Evolutionary conservation across 2,797 vertebrate species (phyloP).

Genomic region (Sebastes itinus): DNA sequence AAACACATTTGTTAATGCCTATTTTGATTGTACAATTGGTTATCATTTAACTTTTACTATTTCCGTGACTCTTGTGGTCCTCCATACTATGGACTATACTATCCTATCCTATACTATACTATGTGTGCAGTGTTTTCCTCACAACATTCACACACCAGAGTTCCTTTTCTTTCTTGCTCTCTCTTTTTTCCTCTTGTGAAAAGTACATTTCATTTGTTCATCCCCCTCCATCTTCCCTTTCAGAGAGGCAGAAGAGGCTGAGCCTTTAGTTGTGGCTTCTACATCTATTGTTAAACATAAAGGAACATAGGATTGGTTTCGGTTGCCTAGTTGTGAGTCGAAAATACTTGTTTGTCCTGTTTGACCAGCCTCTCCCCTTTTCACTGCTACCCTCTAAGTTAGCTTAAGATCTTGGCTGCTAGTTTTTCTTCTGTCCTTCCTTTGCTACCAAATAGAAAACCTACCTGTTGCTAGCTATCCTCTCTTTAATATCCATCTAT

Average conservation of each 20-base stretch:
- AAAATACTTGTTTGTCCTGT: neutral
- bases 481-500: neutral
- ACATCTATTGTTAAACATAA: conserved; percentile 5
- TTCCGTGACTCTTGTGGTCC: too few relatives aligned
- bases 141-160: conserved; percentile 12
- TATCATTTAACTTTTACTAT: too few relatives aligned
- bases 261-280: neutral
- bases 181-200: conserved; percentile 11
- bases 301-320: neutral
- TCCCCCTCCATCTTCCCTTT: neutral
- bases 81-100: too few relatives aligned
- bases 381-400: neutral
- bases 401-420: neutral
- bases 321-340: neutral
- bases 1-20: too few relatives aligned
- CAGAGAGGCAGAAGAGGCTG: neutral
- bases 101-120: too few relatives aligned
- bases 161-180: neutral
- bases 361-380: neutral
- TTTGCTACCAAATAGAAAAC: neutral
- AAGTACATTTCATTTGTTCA: conserved; percentile 11
- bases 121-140: conserved; percentile 22
- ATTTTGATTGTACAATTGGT: too few relatives aligned
- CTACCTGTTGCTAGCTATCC: neutral
- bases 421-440: conserved; percentile 2